A percentile compares a stretch with the other conserved stretches of the same genome.
phyloP scores from a whole-genome alignment of 2,888 invertebrate genomes.

The Parapristionchus giblindavisi region DNA sequence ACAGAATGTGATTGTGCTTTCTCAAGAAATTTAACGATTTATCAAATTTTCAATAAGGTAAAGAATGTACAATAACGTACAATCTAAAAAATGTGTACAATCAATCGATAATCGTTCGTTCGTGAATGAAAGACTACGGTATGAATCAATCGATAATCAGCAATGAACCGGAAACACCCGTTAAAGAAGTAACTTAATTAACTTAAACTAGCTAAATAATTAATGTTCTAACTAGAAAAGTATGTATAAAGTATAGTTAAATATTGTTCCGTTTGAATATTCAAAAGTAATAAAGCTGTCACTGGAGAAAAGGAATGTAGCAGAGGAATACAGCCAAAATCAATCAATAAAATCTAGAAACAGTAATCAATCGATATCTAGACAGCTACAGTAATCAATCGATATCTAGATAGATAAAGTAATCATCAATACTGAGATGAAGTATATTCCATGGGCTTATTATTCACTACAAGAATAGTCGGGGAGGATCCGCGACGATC shows the following conservation, averaged over 20 bases:
- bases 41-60: no score
- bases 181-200: neutral
- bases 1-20: no score
- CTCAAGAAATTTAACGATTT: no score
- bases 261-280: constrained; percentile 11
- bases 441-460: constrained; percentile 37
- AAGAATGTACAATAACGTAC: no score
- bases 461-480: constrained; percentile 36
- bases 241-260: neutral
- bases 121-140: no score
- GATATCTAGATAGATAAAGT: neutral
- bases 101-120: constrained; percentile 26
- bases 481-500: constrained; percentile 19
- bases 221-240: no score
- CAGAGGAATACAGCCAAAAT: neutral
- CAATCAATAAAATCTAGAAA: neutral
- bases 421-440: constrained; percentile 30
- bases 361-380: neutral
- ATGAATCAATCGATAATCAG: no score
- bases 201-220: neutral
- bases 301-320: neutral
- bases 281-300: constrained; percentile 2
- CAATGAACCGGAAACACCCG: neutral
- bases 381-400: neutral
- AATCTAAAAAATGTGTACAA: neutral